Base-by-base conservation (phyloP, 2,113 vertebrate genomes). In the Prolemur simus region DNA sequence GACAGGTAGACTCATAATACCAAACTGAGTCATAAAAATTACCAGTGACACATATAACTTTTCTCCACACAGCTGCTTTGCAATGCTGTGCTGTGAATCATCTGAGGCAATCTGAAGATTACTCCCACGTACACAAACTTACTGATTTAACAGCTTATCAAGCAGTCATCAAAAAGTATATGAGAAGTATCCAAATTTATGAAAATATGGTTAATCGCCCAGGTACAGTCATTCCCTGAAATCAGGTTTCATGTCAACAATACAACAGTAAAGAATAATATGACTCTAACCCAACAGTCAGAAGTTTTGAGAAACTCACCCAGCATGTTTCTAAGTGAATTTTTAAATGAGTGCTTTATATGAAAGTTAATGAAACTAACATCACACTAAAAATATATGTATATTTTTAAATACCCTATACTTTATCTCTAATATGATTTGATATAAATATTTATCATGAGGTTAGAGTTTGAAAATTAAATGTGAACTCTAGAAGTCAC, bases 11-110 rank as follows among this genome's bases (percentile, higher is more conserved):
- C 68, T 91, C 83, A 8, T 8, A 90, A 49, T 3, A 66, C 47
- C 94, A 74, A 71, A 58, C 12, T 95, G 92, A 97, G 89, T 97
- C 97, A 95, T 86, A 71, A 83, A 95, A 86, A 52, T 92, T 8
- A 83, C 94, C 78, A 74, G 82, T 1, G 37, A 97, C 54, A 87
- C 63, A 27, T 21, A 6, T 13, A 60, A 58, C 2, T 77, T 34
- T 76, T 54, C 82, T 39, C 92, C 73, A 73, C 66, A 42, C 20
- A 17, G 63, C 82, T 86, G 60, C 73, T 56, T 15, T 11, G 60
- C 86, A 58, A 1, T 7, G 80, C 49, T 27, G 23, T 15, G 54
- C 82, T 73, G 17, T 56, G 94, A 95, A 27, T 88, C 81, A 89
- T 37, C 29, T 14, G 0, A 66, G 69, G 64, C 34, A 37, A 45